phyloP scores from a whole-genome alignment of 2,797 vertebrate genomes.

The Dermochelys coriacea region DNA sequence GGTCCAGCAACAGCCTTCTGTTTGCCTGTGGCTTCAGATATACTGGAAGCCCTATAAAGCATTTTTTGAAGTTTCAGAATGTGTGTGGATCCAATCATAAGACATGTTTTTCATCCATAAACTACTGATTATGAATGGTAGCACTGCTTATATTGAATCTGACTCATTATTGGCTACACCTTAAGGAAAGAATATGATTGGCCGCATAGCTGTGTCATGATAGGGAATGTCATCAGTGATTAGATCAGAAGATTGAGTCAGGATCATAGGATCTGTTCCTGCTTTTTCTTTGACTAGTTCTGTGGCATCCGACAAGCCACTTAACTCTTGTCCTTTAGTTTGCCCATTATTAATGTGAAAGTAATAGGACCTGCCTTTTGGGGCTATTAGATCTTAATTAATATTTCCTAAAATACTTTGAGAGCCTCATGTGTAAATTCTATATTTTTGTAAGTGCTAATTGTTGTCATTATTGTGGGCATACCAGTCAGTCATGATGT shows the following conservation, averaged over 20 bases:
- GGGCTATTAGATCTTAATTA: background rate
- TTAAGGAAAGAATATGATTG: conserved; percentile 45
- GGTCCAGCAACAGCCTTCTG: conserved; percentile 53
- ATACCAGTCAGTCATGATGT: background rate
- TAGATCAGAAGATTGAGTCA: conserved; percentile 40
- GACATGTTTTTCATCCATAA: background rate
- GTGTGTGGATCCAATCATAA: conserved; percentile 49
- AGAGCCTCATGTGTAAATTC: background rate
- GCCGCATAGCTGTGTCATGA: background rate
- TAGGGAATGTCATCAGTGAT: background rate
- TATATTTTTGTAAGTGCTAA: background rate
- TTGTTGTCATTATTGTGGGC: background rate
- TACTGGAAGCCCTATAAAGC: conserved; percentile 65
- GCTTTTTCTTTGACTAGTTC: background rate
- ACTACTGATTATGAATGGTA: background rate
- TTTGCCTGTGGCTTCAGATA: conserved; percentile 60
- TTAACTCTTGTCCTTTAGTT: background rate
- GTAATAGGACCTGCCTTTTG: background rate
- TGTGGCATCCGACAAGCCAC: background rate
- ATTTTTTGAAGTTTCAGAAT: conserved; percentile 63
- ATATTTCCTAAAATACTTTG: background rate
- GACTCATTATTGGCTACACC: conserved; percentile 25
- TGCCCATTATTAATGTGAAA: background rate
- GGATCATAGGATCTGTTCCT: conserved; percentile 24
- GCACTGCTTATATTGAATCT: background rate